Percentiles rank a stretch among this genome's conserved stretches.
Evolutionary conservation across 2,888 invertebrate species (phyloP).

Genomic region (Portevinia maculata): DNA sequence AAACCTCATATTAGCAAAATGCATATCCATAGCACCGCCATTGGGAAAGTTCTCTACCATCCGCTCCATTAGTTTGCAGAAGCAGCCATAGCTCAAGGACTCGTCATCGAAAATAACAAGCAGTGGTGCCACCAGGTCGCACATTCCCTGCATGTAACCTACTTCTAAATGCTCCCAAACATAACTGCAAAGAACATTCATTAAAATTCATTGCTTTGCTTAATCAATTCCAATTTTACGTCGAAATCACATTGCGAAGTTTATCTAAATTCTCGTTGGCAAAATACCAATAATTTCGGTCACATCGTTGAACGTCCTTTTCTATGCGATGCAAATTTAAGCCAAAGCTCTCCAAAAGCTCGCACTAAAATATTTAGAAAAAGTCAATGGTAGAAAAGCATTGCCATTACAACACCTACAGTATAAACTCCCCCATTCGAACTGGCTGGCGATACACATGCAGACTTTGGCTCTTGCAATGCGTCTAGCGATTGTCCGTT

Average conservation of each 20-base stretch:
- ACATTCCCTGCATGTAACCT: conserved; percentile 99
- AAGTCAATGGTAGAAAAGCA: background rate
- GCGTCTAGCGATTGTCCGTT: conserved; percentile 79
- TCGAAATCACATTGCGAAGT: conserved; percentile 97
- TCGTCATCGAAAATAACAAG: conserved; percentile 97
- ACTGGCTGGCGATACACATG: conserved; percentile 93
- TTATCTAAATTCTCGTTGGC: conserved; percentile 95
- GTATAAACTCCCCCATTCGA: conserved; percentile 95
- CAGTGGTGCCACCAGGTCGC: conserved; percentile 96
- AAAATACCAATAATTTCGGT: conserved; percentile 97
- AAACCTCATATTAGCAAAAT: conserved; percentile 96
- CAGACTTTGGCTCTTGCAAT: conserved; percentile 84
- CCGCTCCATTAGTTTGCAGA: conserved; percentile 94
- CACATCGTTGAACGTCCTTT: conserved; percentile 97
- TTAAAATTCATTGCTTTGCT: background rate
- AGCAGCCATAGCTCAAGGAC: conserved; percentile 94
- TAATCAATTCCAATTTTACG: conserved; percentile 85
- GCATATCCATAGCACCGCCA: conserved; percentile 97
- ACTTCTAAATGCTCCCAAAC: conserved; percentile 97
- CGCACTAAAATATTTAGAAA: conserved; percentile 85
- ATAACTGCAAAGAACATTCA: conserved; percentile 85
- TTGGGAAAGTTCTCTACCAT: conserved; percentile 96
- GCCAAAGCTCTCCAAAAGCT: conserved; percentile 92
- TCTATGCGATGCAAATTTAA: conserved; percentile 97
- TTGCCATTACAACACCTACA: conserved; percentile 84